Evolutionary conservation across 35 echinoderm and acorn worm species (phyloP), one percentile per base, ranked within the genome.

Genomic region (Ophioderma brevispina): DNA sequence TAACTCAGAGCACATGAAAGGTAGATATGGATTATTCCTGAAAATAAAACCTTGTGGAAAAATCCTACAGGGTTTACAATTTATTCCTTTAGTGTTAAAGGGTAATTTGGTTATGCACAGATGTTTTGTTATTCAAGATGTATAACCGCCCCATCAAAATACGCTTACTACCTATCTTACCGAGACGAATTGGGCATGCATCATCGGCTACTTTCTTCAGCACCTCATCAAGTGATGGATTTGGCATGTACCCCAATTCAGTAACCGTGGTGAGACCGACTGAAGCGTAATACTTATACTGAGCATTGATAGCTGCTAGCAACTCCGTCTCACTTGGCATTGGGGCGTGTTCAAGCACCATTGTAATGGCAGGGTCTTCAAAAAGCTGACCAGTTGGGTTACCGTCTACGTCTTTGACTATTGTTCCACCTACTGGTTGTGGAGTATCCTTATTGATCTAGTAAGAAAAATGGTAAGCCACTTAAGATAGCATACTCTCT

Each of bases 221-320:
- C 10, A 87, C 32, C 3, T 0, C 21, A 43, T 87, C 49, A 19
- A 76, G 40, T 0, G 28, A 46, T 0, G 55, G 4, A 31, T 33
- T 92, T 6, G 91, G 84, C 84, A 92, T 80, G 52, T 87, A 92
- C 0, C 39, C 84, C 31, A 92, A 38, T 21, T 92, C 91, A 34
- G 91, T 92, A 23, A 87, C 91, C 36, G 91, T 92, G 18, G 91
- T 92, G 21, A 92, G 23, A 10, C 91, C 91, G 36, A 80, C 91
- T n/a, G 84, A 81, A 14, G 91, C 91, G 17, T 92, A 92, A 56
- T 80, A 40, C 14, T 36, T 79, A 76, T 77, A 92, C 52, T 81
- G 91, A 0, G 55, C 77, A 32, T 35, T 14, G 50, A 92, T 56
- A 11, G 23, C 76, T 40, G 81, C 50, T 0, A 39, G 28, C 1